Conservation (phyloP, 2,888 invertebrate species). For the Maniola hyperantus region DNA sequence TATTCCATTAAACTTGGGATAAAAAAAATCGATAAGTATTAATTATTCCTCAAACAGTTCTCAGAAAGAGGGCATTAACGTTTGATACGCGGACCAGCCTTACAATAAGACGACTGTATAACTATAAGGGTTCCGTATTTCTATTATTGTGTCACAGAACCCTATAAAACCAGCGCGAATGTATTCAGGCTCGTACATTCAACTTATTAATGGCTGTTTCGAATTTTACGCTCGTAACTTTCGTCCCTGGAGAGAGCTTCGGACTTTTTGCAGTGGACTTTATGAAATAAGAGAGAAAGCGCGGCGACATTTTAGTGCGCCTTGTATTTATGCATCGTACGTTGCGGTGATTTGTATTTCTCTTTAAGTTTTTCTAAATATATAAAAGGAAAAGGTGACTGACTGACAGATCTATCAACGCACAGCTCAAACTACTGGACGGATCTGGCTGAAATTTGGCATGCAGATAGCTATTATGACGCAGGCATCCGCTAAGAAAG, state of each 20-base stretch:
- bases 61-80: no score
- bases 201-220: conserved; percentile 32
- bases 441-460: no score
- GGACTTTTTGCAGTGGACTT: conserved; percentile 22
- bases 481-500: no score
- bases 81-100: no score
- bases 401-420: no score
- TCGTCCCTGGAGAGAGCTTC: conserved; percentile 25
- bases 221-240: conserved; percentile 32
- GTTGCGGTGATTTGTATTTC: conserved; percentile 8
- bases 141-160: not conserved
- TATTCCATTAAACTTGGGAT: no score
- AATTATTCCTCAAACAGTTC: no score
- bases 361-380: not conserved
- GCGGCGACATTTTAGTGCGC: conserved; percentile 22
- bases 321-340: conserved; percentile 5
- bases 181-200: conserved; percentile 28
- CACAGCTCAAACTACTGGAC: no score
- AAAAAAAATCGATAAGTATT: no score
- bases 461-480: no score
- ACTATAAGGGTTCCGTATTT: not conserved
- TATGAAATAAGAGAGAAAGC: conserved; percentile 20
- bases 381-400: no score
- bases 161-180: conserved; percentile 8
- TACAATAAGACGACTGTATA: no score